Conservation (phyloP, 1,140 invertebrate genomes). For the Delia radicum region DNA sequence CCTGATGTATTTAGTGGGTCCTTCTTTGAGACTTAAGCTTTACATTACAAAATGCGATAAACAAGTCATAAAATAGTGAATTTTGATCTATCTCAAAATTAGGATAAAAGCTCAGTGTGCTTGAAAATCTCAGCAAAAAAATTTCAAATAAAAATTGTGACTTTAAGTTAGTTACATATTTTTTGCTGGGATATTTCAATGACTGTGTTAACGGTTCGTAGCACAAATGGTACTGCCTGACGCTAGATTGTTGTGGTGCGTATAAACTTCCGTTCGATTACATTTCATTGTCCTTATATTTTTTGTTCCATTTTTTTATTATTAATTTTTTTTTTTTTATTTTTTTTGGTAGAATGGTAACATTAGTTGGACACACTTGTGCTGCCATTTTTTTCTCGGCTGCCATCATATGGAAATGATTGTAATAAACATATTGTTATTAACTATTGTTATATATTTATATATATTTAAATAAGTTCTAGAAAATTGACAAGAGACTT, state of each 20-base stretch:
- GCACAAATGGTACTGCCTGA: constrained; percentile 24
- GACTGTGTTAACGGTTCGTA: constrained; percentile 24
- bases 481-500: background rate
- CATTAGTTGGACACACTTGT: background rate
- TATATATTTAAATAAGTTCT: background rate
- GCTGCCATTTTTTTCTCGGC: constrained; percentile 50
- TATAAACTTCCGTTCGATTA: constrained; percentile 29
- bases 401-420: constrained; percentile 6
- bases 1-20: too few species aligned
- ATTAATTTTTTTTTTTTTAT: background rate
- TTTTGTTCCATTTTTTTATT: too few species aligned
- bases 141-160: too few species aligned
- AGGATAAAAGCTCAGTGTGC: too few species aligned
- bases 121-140: too few species aligned
- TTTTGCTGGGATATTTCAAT: too few species aligned
- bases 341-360: background rate
- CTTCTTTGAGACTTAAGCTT: too few species aligned
- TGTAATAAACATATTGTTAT: background rate
- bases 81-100: too few species aligned
- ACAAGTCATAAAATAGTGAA: too few species aligned
- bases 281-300: constrained; percentile 24
- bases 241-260: background rate
- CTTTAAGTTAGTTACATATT: too few species aligned
- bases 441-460: background rate
- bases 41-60: too few species aligned